Evolutionary conservation across 2,113 vertebrate species (phyloP).

Genomic region (Odocoileus hemionus): DNA sequence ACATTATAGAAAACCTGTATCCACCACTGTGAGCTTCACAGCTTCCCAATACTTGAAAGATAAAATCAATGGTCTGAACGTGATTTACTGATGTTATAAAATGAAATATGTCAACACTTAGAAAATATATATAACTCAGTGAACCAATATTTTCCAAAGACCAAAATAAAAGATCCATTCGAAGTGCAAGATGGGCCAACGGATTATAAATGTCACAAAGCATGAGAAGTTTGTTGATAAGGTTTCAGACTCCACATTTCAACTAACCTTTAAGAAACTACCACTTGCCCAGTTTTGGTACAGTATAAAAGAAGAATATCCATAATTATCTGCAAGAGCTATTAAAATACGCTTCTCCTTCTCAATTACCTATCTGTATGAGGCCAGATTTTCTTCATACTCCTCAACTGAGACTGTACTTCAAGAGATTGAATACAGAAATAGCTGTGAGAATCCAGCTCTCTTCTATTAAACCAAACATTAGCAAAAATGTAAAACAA

Average conservation of each 20-base stretch:
- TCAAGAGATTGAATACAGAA: background rate
- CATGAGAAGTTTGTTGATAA: background rate
- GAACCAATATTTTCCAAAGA: background rate
- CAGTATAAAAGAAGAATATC: background rate
- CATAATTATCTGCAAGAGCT: background rate
- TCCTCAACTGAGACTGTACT: background rate
- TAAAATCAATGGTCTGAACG: background rate
- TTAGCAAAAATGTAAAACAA: background rate
- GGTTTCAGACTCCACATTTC: background rate
- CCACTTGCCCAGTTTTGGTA: background rate
- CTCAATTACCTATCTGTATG: background rate
- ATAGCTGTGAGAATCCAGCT: background rate
- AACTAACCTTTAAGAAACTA: background rate
- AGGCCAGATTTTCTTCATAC: background rate
- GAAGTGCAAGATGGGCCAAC: background rate
- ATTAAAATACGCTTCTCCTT: slow-evolving; percentile 12
- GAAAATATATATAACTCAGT: background rate
- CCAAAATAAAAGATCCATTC: background rate
- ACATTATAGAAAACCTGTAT: background rate
- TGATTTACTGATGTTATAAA: background rate
- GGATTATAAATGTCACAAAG: background rate
- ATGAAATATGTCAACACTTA: background rate
- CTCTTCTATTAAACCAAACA: background rate
- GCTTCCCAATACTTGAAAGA: background rate
- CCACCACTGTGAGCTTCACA: background rate